phyloP scores from a whole-genome alignment of 1,140 invertebrate genomes.

The Cataglyphis hispanica region DNA sequence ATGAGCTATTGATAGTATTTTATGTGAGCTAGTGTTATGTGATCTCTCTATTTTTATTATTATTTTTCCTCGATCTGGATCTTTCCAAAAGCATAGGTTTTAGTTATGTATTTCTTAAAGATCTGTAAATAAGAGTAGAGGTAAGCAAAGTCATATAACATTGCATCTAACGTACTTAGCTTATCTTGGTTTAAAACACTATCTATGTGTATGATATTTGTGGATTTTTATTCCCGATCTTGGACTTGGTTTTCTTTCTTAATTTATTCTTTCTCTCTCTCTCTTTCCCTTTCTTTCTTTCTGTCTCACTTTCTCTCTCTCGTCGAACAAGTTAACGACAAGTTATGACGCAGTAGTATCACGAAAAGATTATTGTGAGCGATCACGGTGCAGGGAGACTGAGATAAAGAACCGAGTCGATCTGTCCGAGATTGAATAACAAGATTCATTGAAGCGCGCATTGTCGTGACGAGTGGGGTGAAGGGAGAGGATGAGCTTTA shows the following conservation, averaged over 20 bases:
- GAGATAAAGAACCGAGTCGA: slow-evolving; percentile 37
- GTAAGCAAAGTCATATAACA: no score
- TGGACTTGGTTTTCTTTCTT: neutral
- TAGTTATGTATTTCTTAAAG: neutral
- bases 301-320: neutral
- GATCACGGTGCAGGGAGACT: neutral
- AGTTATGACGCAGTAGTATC: slow-evolving; percentile 9
- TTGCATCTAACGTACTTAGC: neutral
- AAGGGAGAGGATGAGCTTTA: slow-evolving; percentile 63
- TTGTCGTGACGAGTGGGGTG: slow-evolving; percentile 31
- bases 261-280: neutral
- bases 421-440: slow-evolving; percentile 57
- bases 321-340: slow-evolving; percentile 9
- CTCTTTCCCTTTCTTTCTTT: neutral
- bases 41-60: no score
- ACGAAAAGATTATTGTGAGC: slow-evolving; percentile 24
- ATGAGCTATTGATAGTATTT: no score
- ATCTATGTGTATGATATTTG: neutral
- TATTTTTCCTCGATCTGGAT: neutral
- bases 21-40: no score
- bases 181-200: neutral
- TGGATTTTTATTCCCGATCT: neutral
- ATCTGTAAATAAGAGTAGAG: no score
- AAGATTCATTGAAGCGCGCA: slow-evolving; percentile 49
- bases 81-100: neutral